phyloP scores from a whole-genome alignment of 2,113 vertebrate genomes.

The Rhinoderma darwinii region DNA sequence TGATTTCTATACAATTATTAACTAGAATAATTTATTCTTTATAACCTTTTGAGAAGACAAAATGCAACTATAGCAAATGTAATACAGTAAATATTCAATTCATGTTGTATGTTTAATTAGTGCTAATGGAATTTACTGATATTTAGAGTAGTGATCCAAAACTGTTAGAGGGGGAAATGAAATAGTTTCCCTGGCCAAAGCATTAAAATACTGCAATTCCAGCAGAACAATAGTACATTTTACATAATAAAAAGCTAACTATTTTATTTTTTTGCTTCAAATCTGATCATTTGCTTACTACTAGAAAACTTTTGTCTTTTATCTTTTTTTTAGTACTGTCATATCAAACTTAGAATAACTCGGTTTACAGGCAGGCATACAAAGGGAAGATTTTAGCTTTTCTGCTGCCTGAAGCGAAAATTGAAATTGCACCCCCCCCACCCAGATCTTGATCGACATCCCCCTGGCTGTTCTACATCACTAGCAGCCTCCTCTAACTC shows the following conservation, averaged over 20 bases:
- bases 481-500: too few relatives aligned
- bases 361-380: neutral
- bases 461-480: too few relatives aligned
- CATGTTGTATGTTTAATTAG: conserved; percentile 27
- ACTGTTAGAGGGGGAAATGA: conserved; percentile 7
- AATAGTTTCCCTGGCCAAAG: neutral
- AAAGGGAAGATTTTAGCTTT: too few relatives aligned
- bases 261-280: neutral
- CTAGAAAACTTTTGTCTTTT: neutral
- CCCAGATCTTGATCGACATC: too few relatives aligned
- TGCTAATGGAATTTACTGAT: conserved; percentile 26
- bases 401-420: too few relatives aligned
- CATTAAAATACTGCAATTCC: conserved; percentile 1
- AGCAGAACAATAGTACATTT: neutral
- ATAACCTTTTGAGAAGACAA: conserved; percentile 14
- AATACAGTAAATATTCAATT: neutral
- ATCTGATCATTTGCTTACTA: neutral
- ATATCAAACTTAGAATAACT: neutral
- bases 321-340: neutral
- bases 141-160: conserved; percentile 39
- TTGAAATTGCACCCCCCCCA: too few relatives aligned
- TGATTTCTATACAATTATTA: neutral
- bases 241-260: neutral
- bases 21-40: neutral
- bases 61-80: neutral